Conservation (phyloP, 2,113 vertebrate genomes). For the Ciconia maguari region DNA sequence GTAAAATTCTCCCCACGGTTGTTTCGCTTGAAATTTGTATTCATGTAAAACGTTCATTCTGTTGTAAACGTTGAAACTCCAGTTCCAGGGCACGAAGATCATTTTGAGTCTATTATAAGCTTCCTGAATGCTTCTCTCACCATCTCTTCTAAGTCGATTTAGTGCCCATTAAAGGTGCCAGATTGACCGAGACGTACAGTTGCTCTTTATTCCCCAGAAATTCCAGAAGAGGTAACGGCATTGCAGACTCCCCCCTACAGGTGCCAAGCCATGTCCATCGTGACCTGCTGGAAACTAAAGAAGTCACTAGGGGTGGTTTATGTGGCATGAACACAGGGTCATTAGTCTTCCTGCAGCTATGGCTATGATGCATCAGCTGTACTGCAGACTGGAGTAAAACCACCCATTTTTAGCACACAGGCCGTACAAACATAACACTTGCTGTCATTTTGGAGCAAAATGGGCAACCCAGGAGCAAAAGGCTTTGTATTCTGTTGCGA, state of each 20-base stretch:
- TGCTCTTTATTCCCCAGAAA: neutral
- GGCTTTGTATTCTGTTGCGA: neutral
- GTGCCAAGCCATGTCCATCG: neutral
- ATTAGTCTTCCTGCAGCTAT: neutral
- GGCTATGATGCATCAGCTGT: accelerated
- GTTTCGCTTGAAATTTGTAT: neutral
- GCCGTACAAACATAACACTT: neutral
- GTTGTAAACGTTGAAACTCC: neutral
- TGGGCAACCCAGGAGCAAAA: neutral
- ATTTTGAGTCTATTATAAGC: neutral
- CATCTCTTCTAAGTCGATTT: neutral
- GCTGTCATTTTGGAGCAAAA: neutral
- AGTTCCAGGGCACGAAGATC: neutral
- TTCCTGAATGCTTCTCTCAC: neutral
- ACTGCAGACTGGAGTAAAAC: neutral
- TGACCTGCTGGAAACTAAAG: neutral
- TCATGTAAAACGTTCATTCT: neutral
- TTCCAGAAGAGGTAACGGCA: neutral
- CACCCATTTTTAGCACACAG: neutral
- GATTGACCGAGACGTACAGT: accelerated
- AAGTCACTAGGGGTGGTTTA: neutral
- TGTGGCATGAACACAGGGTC: neutral
- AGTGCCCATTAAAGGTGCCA: neutral
- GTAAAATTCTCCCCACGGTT: neutral
- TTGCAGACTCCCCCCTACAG: neutral